Base-by-base conservation (phyloP, 2,888 invertebrate species). In the Polia nebulosa region DNA sequence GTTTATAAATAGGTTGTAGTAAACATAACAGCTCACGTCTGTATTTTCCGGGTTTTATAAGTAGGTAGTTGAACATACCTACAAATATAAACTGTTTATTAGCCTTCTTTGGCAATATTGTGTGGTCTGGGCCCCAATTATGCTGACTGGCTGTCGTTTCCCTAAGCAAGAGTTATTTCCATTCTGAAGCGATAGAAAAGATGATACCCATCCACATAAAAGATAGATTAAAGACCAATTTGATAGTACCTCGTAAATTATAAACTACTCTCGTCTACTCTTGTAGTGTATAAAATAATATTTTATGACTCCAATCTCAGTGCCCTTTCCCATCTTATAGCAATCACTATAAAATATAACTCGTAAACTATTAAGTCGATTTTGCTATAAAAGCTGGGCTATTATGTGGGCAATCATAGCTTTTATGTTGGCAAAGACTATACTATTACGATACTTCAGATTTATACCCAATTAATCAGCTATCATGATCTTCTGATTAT, bases 261-360 rank as follows among this genome's bases (percentile, higher is more conserved):
- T 69, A 55, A 74, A 52, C 55, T 51, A 34, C 56, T 41, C 49
- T 41, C 22, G 17, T 59, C 34, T 49, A 20, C 58, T 47, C 29
- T 51, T 53, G 66, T 51, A 68, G 47, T 59, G 15, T 61, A 70
- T 77, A 62, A 75, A 78, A 70, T 72, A 52, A 44, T 39, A 75
- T 81, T 80, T 80, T 75, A 78, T 63, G 62, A 17, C 61, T n/a
- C n/a, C 73, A 79, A 80, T 76, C 70, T 72, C 56, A 52, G 61
- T 63, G 66, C 74, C 63, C 47, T 71, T 39, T 53, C 60, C 66
- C 77, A 88, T 88, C 88, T 87, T 82, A 82, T 56, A 56, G 78
- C 88, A 88, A 88, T 88, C 88, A 88, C 83, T 85, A 88, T 88
- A 87, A 88, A 86, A 83, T 71, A 61, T 45, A 45, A 53, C 61